Evolutionary conservation across 2,888 invertebrate species (phyloP).

Genomic region (Esperia sulphurella): DNA sequence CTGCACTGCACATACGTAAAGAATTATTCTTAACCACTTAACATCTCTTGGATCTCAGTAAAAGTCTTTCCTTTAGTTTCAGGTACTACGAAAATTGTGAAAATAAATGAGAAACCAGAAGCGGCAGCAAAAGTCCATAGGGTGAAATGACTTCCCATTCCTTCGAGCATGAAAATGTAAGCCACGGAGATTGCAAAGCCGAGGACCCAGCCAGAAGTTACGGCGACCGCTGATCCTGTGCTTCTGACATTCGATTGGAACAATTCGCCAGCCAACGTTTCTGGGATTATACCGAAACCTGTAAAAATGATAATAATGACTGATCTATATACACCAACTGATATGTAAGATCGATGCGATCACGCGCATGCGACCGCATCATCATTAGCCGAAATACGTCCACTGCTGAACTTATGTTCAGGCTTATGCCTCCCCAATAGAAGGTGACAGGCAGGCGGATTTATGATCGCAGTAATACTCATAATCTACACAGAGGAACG

Average conservation of each 20-base stretch:
- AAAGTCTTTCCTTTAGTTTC: constrained; percentile 39
- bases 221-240: constrained; percentile 25
- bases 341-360: too few species aligned
- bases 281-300: constrained; percentile 40
- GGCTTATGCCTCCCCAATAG: too few species aligned
- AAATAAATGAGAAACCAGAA: constrained; percentile 23
- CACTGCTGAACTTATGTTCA: too few species aligned
- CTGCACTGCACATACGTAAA: too few species aligned
- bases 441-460: too few species aligned
- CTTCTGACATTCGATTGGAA: constrained; percentile 34
- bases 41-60: constrained; percentile 31
- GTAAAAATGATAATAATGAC: constrained; percentile 7
- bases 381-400: too few species aligned
- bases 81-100: constrained; percentile 30
- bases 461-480: too few species aligned
- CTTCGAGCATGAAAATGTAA: constrained; percentile 25
- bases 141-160: constrained; percentile 20
- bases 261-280: constrained; percentile 36
- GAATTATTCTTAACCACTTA: constrained; percentile 21
- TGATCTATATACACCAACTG: too few species aligned
- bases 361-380: too few species aligned
- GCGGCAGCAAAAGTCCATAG: constrained; percentile 30
- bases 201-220: constrained; percentile 24
- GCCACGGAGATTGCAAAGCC: constrained; percentile 28
- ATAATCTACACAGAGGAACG: too few species aligned